Conservation (phyloP, 1,140 invertebrate species). For the Drosophila parvula region DNA sequence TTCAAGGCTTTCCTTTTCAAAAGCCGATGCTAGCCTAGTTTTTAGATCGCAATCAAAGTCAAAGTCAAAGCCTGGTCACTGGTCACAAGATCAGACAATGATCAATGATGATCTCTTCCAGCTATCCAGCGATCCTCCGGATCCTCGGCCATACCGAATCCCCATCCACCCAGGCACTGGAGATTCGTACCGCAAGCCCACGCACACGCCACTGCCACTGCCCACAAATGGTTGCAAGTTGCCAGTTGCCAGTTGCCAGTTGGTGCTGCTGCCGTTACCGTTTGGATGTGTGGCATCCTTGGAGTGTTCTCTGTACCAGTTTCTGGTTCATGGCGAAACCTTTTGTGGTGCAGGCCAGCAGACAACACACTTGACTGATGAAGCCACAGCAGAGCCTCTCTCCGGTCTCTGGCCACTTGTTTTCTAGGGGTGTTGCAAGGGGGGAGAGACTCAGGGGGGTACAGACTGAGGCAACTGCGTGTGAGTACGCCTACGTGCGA, state of each 20-base stretch:
- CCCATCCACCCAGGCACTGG: slow-evolving; percentile 15
- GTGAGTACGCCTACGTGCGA: slow-evolving; percentile 79
- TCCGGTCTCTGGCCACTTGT: slow-evolving; percentile 43
- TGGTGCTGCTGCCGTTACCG: slow-evolving; percentile 16
- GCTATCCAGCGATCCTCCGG: slow-evolving; percentile 1
- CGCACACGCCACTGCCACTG: slow-evolving; percentile 34
- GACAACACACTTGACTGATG: slow-evolving; percentile 56
- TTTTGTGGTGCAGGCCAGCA: slow-evolving; percentile 44
- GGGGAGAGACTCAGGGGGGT: neutral
- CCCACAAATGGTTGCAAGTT: slow-evolving; percentile 40
- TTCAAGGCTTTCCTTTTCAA: neutral
- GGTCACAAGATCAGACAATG: slow-evolving; percentile 44
- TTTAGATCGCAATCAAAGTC: slow-evolving; percentile 39
- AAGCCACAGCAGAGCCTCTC: slow-evolving; percentile 30
- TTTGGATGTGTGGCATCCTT: slow-evolving; percentile 18
- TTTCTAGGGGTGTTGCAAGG: slow-evolving; percentile 14
- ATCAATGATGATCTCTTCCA: slow-evolving; percentile 47
- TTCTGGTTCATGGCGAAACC: slow-evolving; percentile 15
- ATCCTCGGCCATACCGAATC: slow-evolving; percentile 1
- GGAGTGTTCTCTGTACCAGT: slow-evolving; percentile 1
- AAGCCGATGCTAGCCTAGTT: neutral
- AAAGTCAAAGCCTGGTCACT: slow-evolving; percentile 39
- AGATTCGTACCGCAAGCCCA: slow-evolving; percentile 21
- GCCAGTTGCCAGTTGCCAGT: slow-evolving; percentile 5
- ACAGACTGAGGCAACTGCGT: slow-evolving; percentile 45